phyloP scores from a whole-genome alignment of 2,888 invertebrate species.

The Sphaerophoria taeniata region DNA sequence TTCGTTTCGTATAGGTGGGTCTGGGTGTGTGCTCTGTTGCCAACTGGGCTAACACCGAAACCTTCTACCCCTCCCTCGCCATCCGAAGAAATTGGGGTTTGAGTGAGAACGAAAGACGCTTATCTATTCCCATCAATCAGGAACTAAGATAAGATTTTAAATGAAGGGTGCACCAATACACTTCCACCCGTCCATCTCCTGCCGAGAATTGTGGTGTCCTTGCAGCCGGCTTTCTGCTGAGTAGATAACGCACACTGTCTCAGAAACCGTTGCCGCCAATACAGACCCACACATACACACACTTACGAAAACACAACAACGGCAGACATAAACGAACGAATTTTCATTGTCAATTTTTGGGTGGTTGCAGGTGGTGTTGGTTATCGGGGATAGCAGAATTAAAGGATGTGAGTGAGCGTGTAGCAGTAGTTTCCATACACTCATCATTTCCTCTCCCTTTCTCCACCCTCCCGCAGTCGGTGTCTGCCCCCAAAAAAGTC shows the following conservation, averaged over 20 bases:
- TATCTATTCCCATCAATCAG: conserved; percentile 83
- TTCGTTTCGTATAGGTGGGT: conserved; percentile 59
- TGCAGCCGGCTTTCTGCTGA: conserved; percentile 68
- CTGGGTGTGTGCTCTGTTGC: neutral
- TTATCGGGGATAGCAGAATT: too few species aligned
- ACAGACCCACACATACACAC: neutral
- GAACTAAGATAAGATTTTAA: conserved; percentile 83
- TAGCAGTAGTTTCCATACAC: conserved; percentile 21
- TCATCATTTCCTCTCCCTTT: neutral
- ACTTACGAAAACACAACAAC: conserved; percentile 5
- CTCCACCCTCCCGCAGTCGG: neutral
- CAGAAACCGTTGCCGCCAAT: conserved; percentile 20
- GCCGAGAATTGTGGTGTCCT: conserved; percentile 46
- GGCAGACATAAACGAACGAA: neutral
- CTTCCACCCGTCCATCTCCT: conserved; percentile 75
- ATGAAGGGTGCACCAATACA: conserved; percentile 78
- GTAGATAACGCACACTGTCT: conserved; percentile 54
- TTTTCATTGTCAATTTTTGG: conserved; percentile 69
- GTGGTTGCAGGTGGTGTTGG: conserved; percentile 10
- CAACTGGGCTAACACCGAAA: too few species aligned
- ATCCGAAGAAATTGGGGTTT: conserved; percentile 26
- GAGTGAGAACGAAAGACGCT: conserved; percentile 78
- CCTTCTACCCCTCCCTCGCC: too few species aligned
- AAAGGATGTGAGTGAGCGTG: conserved; percentile 20
- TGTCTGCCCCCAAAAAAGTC: neutral